Percentiles rank a stretch among this genome's conserved stretches.
These are phyloP conservation scores for Chrysina gloriosa DNA, from an alignment of 2,888 invertebrate species.

Conservation along the genomic window DNA sequence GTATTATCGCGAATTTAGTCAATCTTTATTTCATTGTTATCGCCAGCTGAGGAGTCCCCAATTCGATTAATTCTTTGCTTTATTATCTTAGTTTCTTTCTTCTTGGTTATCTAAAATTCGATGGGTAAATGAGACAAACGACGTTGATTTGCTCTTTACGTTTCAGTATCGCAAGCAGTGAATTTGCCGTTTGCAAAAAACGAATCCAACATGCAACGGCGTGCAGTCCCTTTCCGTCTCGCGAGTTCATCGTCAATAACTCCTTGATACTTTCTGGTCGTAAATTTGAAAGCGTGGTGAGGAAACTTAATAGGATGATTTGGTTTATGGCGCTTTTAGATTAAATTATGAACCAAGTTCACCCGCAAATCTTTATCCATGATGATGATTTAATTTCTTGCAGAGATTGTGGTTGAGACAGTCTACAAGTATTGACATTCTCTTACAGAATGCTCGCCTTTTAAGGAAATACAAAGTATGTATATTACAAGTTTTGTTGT, in stretches of 20 bases:
- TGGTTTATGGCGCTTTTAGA: conserved; percentile 32
- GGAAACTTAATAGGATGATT: conserved; percentile 31
- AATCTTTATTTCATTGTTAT: not conserved
- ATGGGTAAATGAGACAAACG: not conserved
- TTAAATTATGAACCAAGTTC: conserved; percentile 18
- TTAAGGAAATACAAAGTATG: too few species aligned
- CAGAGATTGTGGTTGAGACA: not conserved
- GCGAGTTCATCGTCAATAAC: conserved; percentile 23
- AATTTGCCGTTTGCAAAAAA: not conserved
- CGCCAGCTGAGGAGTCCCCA: not conserved
- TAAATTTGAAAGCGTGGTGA: conserved; percentile 28
- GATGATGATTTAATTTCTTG: conserved; percentile 28
- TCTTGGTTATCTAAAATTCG: too few species aligned
- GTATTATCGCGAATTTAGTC: not conserved
- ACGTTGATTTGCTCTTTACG: not conserved
- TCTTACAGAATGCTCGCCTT: not conserved
- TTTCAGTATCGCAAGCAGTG: not conserved
- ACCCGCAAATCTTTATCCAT: conserved; percentile 20
- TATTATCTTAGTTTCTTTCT: too few species aligned
- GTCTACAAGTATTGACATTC: not conserved
- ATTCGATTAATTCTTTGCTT: too few species aligned
- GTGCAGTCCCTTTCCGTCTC: conserved; percentile 28
- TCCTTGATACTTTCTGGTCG: conserved; percentile 25
- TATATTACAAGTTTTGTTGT: too few species aligned
- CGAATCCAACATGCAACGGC: conserved; percentile 10